Evolutionary conservation across 2,113 vertebrate species (phyloP), one percentile per base, ranked within the genome.

Genomic region (Melierax canorus): DNA sequence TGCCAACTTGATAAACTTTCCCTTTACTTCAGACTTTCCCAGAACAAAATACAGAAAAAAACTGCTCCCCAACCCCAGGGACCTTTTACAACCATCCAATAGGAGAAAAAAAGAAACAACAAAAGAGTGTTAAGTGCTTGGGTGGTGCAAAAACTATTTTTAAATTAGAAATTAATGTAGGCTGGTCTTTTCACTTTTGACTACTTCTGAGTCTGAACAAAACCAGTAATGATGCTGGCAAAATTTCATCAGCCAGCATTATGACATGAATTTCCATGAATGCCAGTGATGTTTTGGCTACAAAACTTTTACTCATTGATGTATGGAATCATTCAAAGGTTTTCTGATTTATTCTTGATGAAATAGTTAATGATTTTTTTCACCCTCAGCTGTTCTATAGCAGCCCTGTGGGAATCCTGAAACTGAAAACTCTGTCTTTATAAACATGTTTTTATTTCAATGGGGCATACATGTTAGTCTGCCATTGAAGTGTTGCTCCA

Each of bases 21-120:
- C 26, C 10, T 77, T 77, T 43, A 30, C 12, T 87, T 88, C 41
- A 91, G 45, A 38, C 10, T 75, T 91, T 85, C 41, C 19, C 45
- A 55, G 30, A 90, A 58, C 8, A 55, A 66, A 90, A 72, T 29
- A 77, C 24, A 48, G 19, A 38, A 50, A 34, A 66, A 81, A 59
- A 48, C 11, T 23, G 17, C 12, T 56, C 6, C 10, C 14, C 12
- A 32, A 23, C 2, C 3, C 30, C 1, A 0, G 18, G 27, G 12
- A 55, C 7, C 2, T 58, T 48, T 74, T 53, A 19, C 50, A 88
- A 30, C 11, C 22, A 58, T 11, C 24, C 34, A 12, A 12, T 1
- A 15, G 8, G 14, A 29, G 12, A 4, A 23, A 38, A 73, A 86
- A 64, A 27, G 3, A 58, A 90, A 78, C 11, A 72, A 48, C 7